Evolutionary conservation across 2,888 invertebrate species (phyloP), one percentile per base, ranked within the genome.

Genomic region (Heliconius cydno): DNA sequence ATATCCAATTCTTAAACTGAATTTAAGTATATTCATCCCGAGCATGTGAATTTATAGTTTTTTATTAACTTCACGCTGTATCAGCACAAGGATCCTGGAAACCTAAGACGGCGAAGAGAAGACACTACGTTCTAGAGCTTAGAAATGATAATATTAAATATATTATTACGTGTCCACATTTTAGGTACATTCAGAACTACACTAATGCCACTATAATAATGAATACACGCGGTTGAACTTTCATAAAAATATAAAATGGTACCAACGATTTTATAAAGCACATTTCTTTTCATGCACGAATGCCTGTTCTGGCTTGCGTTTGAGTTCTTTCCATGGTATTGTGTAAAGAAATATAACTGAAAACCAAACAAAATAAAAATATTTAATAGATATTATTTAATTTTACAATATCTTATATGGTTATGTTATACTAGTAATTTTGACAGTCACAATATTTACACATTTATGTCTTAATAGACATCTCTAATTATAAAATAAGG

Each of bases 191-290:
- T 34, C n/a, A 13, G 57, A 28, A 19, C 52, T 52, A 3, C 0
- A 52, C 22, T 52, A 52, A 52, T 22, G 22, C n/a, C 28, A 22
- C 30, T 30, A 72, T 57, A 72, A 41, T 52, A 71, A 52, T 7
- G 52, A 28, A 30, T 72, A 57, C 52, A 52, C 52, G 28, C 72
- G 46, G 52, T 12, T 52, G 25, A 38, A 65, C 12, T 65, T 46
- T 28, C 25, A 75, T 28, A 75, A 65, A 67, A n/a, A 34, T 22
- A 68, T 57, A 66, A 65, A 60, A 60, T 72, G 72, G 38, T 72
- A 46, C 71, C 25, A 41, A 79, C 79, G 38, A 28, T 73, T 79
- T 79, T 60, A 71, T 25, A 57, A 79, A 68, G 30, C 77, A 73
- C 79, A 79, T 79, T 41, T 25, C 76, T 77, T 15, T 77, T 73